Evolutionary conservation across 1,140 invertebrate species (phyloP), one percentile per base, ranked within the genome.

Genomic region (Drosophila bifasciata): DNA sequence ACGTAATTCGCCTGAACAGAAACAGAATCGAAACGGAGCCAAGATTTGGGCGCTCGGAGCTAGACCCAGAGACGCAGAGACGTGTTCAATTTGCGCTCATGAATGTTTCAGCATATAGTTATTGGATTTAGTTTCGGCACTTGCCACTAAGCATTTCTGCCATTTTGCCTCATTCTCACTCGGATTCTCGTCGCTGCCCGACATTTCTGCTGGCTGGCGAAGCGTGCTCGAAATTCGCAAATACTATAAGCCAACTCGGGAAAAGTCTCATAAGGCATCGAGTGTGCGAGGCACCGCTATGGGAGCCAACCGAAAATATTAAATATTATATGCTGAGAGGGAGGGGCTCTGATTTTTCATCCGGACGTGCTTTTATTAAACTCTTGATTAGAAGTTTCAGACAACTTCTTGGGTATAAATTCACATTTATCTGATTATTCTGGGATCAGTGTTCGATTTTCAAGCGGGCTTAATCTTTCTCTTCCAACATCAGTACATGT

Each of bases 41-140:
- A 66, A 48, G 64, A 86, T 19, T 49, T 72, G 48, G 57, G 72
- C 50, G 52, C 57, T 32, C 56, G 41, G 11, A 70, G 25, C 59
- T 48, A 46, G 40, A 7, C 19, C 4, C 55, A 23, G 13, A 66
- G 73, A 62, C 59, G 62, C 64, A 61, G 51, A 43, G 76, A 88
- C 83, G 83, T 88, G 83, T 84, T 89, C 83, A 88, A 88, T 88
- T 88, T 88, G 79, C 66, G 79, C 84, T 88, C 83, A 88, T 88
- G 79, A 88, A 88, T 88, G 84, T 89, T 88, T 88, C 79, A 88
- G 75, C 75, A 78, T 78, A 67, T 78, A 81, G 81, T 86, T 88
- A 86, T 86, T 86, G 78, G 81, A 88, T 88, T 86, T 86, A 88
- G 73, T 88, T 88, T 86, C 63, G 64, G 81, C 78, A 81, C 74